These are phyloP conservation scores for Leucoptera coffeella DNA, from an alignment of 2,888 invertebrate genomes.

Conservation along the genomic window DNA sequence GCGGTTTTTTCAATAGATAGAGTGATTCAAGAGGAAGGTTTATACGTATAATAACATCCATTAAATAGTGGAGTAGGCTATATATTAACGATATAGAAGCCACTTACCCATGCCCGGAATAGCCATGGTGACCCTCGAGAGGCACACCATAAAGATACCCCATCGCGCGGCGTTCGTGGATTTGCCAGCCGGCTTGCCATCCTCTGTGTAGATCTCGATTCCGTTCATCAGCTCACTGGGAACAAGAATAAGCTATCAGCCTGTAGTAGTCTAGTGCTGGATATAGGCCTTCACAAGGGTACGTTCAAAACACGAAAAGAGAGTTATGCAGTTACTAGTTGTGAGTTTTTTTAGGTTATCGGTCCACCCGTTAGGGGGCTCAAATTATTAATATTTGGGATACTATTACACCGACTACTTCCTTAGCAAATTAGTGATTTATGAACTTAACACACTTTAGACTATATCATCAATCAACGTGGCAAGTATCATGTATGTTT, in stretches of 20 bases:
- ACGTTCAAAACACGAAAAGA: too few species aligned
- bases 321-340: too few species aligned
- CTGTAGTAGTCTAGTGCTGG: not conserved
- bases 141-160: conserved; percentile 83
- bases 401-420: too few species aligned
- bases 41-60: too few species aligned
- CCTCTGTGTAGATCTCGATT: conserved; percentile 73
- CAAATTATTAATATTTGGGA: not conserved
- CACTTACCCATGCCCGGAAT: conserved; percentile 88
- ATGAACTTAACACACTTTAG: too few species aligned
- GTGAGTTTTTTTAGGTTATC: too few species aligned
- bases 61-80: too few species aligned
- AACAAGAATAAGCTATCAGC: conserved; percentile 2
- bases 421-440: too few species aligned
- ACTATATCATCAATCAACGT: too few species aligned
- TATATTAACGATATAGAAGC: conserved; percentile 3
- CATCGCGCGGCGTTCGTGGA: conserved; percentile 66
- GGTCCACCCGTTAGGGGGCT: not conserved
- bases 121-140: conserved; percentile 90
- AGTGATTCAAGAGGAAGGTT: too few species aligned
- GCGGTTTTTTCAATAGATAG: too few species aligned
- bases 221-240: conserved; percentile 72
- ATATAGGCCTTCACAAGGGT: not conserved
- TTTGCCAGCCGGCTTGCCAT: conserved; percentile 64
- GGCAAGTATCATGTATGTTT: too few species aligned